Conservation (phyloP, 2,888 invertebrate genomes). For the Timandra comae region DNA sequence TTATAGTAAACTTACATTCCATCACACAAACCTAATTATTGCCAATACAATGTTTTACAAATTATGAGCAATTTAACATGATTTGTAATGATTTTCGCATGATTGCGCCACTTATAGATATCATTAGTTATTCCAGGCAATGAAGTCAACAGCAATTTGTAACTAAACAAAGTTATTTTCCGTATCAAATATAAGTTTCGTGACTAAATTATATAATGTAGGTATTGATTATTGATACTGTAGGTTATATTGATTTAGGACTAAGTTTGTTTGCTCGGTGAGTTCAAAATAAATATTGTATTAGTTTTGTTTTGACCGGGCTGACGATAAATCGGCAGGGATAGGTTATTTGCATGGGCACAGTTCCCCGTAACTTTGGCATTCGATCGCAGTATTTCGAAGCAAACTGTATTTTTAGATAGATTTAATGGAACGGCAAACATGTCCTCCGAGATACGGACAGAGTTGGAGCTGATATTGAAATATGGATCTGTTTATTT, state of each 20-base stretch:
- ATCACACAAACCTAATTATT: conserved; percentile 29
- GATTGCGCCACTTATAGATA: conserved; percentile 37
- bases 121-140: conserved; percentile 47
- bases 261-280: conserved; percentile 32
- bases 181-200: conserved; percentile 34
- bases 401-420: conserved; percentile 46
- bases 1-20: conserved; percentile 22
- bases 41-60: conserved; percentile 34
- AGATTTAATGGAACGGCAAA: conserved; percentile 56
- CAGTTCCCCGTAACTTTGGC: conserved; percentile 43
- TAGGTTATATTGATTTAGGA: conserved; percentile 46
- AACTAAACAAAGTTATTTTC: conserved; percentile 32
- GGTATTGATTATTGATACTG: conserved; percentile 9
- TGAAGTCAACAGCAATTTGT: conserved; percentile 32
- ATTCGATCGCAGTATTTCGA: conserved; percentile 54
- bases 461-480: conserved; percentile 3
- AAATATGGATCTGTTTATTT: too few species aligned
- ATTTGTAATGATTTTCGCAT: conserved; percentile 45
- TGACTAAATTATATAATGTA: conserved; percentile 24
- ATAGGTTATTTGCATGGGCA: conserved; percentile 48
- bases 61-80: conserved; percentile 43
- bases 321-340: conserved; percentile 70
- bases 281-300: conserved; percentile 39
- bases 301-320: conserved; percentile 37
- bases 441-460: conserved; percentile 24